Evolutionary conservation across 1,140 invertebrate species (phyloP).

Genomic region (Drosophila ogumai): DNA sequence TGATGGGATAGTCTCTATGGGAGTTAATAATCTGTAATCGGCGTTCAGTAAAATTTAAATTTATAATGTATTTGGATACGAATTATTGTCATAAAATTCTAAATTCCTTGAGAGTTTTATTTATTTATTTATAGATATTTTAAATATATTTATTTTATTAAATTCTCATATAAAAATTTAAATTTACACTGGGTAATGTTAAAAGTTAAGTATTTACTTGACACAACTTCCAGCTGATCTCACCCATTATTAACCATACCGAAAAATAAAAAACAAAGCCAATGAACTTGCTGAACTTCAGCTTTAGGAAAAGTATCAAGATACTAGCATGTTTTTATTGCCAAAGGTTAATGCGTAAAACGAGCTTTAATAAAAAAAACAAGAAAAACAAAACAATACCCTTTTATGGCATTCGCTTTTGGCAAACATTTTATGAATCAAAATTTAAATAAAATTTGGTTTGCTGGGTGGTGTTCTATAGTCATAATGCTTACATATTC

Average conservation of each 20-base stretch:
- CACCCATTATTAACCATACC: background rate
- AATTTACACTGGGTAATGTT: too few relatives aligned
- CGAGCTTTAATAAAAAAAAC: background rate
- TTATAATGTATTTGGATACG: background rate
- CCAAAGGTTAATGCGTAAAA: background rate
- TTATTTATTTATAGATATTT: too few relatives aligned
- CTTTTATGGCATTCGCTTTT: background rate
- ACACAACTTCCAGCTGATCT: background rate
- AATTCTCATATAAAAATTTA: too few relatives aligned
- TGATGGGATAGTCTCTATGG: background rate
- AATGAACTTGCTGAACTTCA: conserved; percentile 1
- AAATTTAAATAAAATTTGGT: background rate
- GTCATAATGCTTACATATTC: too few relatives aligned
- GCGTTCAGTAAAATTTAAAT: background rate
- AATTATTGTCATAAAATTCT: background rate
- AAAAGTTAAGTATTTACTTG: too few relatives aligned
- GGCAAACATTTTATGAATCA: background rate
- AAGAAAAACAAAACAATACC: background rate
- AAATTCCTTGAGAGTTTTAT: background rate
- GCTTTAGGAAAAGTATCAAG: background rate
- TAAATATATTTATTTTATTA: too few relatives aligned
- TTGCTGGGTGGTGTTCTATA: background rate
- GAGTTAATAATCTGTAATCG: background rate
- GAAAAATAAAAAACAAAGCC: background rate
- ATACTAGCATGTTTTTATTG: background rate